Evolutionary conservation across 2,797 vertebrate genomes (phyloP).

Genomic region (Denticeps clupeoides): DNA sequence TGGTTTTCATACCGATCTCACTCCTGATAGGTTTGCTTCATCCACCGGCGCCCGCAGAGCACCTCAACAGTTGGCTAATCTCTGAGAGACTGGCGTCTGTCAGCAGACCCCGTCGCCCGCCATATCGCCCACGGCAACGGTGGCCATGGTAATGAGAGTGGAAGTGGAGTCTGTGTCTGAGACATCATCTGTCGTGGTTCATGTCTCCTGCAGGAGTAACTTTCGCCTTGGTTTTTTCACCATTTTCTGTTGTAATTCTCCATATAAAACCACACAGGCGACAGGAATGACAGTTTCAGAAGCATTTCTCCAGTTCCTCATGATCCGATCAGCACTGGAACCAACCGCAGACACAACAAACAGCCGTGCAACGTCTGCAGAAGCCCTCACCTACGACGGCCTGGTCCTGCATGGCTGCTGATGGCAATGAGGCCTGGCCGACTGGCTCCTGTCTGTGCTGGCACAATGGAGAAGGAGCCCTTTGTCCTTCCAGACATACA

Average conservation of each 20-base stretch:
- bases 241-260: too few relatives aligned
- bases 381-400: constrained; percentile 35
- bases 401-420: constrained; percentile 28
- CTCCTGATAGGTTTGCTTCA: constrained; percentile 46
- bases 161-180: not conserved
- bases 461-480: not conserved
- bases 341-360: constrained; percentile 53
- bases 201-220: too few relatives aligned
- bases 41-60: constrained; percentile 29
- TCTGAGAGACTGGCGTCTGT: constrained; percentile 33
- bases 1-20: constrained; percentile 56
- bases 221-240: too few relatives aligned
- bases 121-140: constrained; percentile 11
- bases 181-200: too few relatives aligned
- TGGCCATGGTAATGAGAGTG: not conserved
- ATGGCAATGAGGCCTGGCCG: constrained; percentile 33
- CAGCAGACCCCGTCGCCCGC: too few relatives aligned
- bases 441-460: constrained; percentile 13
- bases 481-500: not conserved
- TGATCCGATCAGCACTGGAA: too few relatives aligned
- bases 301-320: too few relatives aligned
- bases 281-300: too few relatives aligned
- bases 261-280: too few relatives aligned
- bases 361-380: constrained; percentile 20
- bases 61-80: constrained; percentile 36